Percentiles rank a stretch among this genome's conserved stretches.
Conservation (phyloP, 2,113 vertebrate species). For the Pelecanoides urinatrix region DNA sequence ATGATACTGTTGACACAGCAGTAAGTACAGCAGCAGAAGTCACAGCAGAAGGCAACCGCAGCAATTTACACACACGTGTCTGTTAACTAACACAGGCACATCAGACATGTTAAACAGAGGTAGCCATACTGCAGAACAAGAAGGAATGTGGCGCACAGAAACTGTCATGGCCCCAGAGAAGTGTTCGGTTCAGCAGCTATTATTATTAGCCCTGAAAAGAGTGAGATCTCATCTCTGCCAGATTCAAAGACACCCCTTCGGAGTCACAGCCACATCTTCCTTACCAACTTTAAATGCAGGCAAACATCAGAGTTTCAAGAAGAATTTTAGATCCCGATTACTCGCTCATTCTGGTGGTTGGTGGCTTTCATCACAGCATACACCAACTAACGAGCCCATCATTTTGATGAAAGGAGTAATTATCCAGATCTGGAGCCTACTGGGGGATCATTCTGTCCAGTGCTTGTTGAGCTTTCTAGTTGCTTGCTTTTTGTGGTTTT, state of each 20-base stretch:
- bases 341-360: not conserved
- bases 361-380: not conserved
- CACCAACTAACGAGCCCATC: not conserved
- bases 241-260: not conserved
- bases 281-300: not conserved
- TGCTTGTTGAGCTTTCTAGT: not conserved
- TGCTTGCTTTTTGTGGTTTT: not conserved
- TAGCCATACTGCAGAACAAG: not conserved
- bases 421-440: not conserved
- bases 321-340: not conserved
- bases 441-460: not conserved
- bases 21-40: not conserved
- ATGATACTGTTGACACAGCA: not conserved
- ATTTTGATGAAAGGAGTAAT: not conserved
- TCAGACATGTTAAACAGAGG: not conserved
- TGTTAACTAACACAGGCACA: not conserved
- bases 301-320: not conserved
- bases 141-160: not conserved
- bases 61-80: not conserved
- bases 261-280: not conserved
- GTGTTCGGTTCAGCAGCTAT: not conserved
- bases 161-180: not conserved
- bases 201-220: not conserved
- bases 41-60: not conserved
- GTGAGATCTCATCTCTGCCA: not conserved